Base-by-base conservation (phyloP, 2,113 vertebrate genomes). In the Silurus asotus region DNA sequence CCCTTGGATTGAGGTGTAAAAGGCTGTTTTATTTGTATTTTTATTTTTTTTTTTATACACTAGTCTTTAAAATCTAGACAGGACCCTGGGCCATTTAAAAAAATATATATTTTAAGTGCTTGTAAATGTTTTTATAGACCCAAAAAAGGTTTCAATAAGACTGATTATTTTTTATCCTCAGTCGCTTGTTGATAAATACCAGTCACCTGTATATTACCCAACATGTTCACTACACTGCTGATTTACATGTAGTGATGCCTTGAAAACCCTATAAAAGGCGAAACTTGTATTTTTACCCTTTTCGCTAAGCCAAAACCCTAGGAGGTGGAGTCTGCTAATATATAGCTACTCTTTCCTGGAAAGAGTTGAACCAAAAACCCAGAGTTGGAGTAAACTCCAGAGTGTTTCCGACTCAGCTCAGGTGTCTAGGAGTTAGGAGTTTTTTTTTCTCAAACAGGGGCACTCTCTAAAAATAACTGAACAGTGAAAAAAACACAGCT, bases 1-100 rank as follows among this genome's bases (percentile, higher is more conserved):
- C 75, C 97, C 98, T 8, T 99, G 97, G 98, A 97, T 99, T 67
- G 93, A 99, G 96, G 98, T 98, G 90, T 88, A 87, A 28, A 5
- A 8, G 13, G 53, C 7, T 75, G 11, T n/a, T n/a, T n/a, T n/a
- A n/a, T n/a, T n/a, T n/a, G n/a, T n/a, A n/a, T n/a, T n/a, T n/a
- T n/a, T n/a, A n/a, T 37, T 37, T 37, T 37, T 37, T 37, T 37
- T 3, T 84, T 69, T 86, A 64, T 37, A 74, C 53, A 82, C 20
- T 13, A 51, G 9, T 10, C 15, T 15, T 56, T 15, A 17, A 28
- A 3, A 74, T 64, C 6, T 13, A 75, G 19, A 64, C 15, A 69
- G 19, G 8, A 53, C 10, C 2, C 49, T 13, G 23, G 23, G 49
- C 23, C 23, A 25, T 9, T 58, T 55, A 15, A 37, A 37, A n/a